A percentile compares a stretch with the other conserved stretches of the same genome.
phyloP scores from a whole-genome alignment of 2,797 vertebrate genomes.

The Coluber constrictor region DNA sequence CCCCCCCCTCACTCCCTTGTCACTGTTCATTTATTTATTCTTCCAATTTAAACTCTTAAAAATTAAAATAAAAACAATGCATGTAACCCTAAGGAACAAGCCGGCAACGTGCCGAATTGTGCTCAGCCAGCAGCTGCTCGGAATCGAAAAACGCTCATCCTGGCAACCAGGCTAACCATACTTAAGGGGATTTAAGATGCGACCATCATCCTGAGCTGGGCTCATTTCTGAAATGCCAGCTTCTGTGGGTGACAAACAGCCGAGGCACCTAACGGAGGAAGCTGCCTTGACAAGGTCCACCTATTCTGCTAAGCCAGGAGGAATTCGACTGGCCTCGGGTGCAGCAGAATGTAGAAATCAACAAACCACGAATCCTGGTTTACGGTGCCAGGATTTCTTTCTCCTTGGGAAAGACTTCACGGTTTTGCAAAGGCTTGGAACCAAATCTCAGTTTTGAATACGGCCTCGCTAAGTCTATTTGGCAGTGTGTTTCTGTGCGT shows the following conservation, averaged over 20 bases:
- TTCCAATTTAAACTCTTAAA: not conserved
- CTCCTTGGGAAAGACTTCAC: not conserved
- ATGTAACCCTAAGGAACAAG: not conserved
- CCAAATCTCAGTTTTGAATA: not conserved
- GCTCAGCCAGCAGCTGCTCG: not conserved
- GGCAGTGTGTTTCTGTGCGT: not conserved
- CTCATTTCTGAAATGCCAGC: not conserved
- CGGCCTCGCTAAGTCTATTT: not conserved
- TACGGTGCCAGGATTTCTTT: too few species aligned
- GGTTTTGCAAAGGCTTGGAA: not conserved
- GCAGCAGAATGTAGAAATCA: not conserved
- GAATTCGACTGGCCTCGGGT: not conserved
- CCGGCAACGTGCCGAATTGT: not conserved
- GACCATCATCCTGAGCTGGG: not conserved
- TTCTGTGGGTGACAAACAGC: not conserved
- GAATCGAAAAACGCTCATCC: not conserved
- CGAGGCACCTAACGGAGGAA: not conserved
- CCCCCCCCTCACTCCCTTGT: not conserved
- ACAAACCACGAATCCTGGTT: not conserved
- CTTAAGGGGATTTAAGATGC: not conserved
- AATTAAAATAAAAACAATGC: not conserved
- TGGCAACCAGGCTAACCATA: not conserved
- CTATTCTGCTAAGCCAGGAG: not conserved
- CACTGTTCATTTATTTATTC: not conserved
- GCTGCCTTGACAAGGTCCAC: not conserved